These are phyloP conservation scores for Agonopterix alstromeriana DNA, from an alignment of 2,888 invertebrate genomes.

Conservation along the genomic window DNA sequence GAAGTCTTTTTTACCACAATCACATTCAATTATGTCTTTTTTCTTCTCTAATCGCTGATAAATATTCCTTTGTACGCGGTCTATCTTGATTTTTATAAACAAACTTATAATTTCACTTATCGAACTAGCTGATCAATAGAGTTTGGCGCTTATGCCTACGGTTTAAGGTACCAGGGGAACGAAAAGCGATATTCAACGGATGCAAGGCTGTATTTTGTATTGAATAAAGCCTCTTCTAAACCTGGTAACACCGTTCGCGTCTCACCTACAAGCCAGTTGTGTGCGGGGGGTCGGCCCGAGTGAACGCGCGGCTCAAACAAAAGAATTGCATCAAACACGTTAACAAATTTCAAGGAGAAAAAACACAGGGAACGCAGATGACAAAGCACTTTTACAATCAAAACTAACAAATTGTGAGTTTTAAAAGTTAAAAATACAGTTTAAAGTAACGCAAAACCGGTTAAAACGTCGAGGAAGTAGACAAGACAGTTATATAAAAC, in stretches of 20 bases:
- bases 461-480: constrained; percentile 40
- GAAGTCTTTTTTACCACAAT: constrained; percentile 34
- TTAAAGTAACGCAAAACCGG: constrained; percentile 30
- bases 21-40: constrained; percentile 43
- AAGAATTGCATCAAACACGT: constrained; percentile 13
- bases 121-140: neutral
- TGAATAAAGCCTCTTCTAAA: constrained; percentile 32
- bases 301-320: constrained; percentile 6
- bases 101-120: constrained; percentile 11
- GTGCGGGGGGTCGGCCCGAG: constrained; percentile 28
- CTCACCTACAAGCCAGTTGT: constrained; percentile 25
- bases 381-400: constrained; percentile 11
- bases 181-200: neutral
- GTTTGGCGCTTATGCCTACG: constrained; percentile 3
- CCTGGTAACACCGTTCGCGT: constrained; percentile 34
- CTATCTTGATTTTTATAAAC: constrained; percentile 38
- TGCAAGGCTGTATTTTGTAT: constrained; percentile 7
- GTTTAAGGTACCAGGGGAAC: constrained; percentile 8
- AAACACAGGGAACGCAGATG: constrained; percentile 21
- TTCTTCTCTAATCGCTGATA: constrained; percentile 35
- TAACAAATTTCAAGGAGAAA: constrained; percentile 18
- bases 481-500: constrained; percentile 57
- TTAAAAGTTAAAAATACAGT: constrained; percentile 6
- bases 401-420: constrained; percentile 15
- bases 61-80: constrained; percentile 41